phyloP scores from a whole-genome alignment of 2,888 invertebrate species.

The Hartigia nigra region DNA sequence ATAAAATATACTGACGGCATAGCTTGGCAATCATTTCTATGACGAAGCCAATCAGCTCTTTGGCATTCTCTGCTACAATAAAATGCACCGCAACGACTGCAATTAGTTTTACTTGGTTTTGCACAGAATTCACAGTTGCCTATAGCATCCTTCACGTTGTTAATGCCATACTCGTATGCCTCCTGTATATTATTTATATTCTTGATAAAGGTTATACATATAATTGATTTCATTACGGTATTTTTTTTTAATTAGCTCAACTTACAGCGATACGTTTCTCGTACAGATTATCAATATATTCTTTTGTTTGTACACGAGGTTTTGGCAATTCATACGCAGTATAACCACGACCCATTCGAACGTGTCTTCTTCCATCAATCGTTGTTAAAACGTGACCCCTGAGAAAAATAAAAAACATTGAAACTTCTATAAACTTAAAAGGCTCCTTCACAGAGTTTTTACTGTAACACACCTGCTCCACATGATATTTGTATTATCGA shows the following conservation, averaged over 20 bases:
- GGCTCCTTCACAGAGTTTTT: background rate
- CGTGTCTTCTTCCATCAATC: constrained; percentile 49
- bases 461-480: constrained; percentile 51
- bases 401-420: constrained; percentile 5
- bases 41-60: constrained; percentile 51
- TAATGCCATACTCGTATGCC: constrained; percentile 46
- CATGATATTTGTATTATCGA: constrained; percentile 45
- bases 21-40: constrained; percentile 46
- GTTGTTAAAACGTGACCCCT: constrained; percentile 42
- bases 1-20: constrained; percentile 47
- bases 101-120: constrained; percentile 33
- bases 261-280: constrained; percentile 47
- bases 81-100: constrained; percentile 44
- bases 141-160: constrained; percentile 29
- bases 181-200: constrained; percentile 31
- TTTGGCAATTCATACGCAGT: constrained; percentile 51
- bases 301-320: constrained; percentile 34
- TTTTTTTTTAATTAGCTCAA: constrained; percentile 6
- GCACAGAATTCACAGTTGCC: constrained; percentile 36
- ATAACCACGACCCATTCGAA: constrained; percentile 58
- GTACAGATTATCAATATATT: constrained; percentile 34
- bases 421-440: background rate
- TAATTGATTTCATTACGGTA: background rate
- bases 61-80: constrained; percentile 57
- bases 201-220: background rate